Base-by-base conservation (phyloP, 2,797 vertebrate species). In the Buphagus erythrorhynchus region DNA sequence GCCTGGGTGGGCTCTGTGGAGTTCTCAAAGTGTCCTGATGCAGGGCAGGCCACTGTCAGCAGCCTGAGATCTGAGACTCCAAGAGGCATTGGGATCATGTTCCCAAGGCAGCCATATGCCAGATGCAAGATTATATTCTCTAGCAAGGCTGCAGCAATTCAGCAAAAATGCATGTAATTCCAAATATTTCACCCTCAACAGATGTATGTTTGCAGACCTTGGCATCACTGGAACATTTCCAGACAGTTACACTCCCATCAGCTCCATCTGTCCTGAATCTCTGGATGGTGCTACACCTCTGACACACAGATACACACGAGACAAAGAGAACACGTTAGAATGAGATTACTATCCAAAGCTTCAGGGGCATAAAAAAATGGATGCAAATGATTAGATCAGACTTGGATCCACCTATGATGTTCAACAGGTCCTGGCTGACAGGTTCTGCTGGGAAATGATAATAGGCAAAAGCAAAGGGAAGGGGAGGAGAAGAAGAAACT, bases 91-190 rank as follows among this genome's bases (percentile, higher is more conserved):
- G 85, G 83, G 68, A 80, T 93, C 87, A 68, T 5, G 1, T 94
- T 93, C 86, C 82, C 89, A 88, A 88, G 85, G 81, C 29, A 95
- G 61, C 87, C 55, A 59, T 38, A 36, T 73, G 59, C 93, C 90
- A 95, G 82, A 91, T 91, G 81, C 54, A 80, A 91, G 75, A 93
- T 85, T 85, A 92, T 89, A 91, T 89, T 89, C 52, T 74, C 83
- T 31, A 93, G 55, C 76, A 95, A 95, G 86, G 78, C 65, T 81
- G 49, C 82, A 75, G 79, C 69, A 95, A 84, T 90, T 92, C 88
- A 75, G 58, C 11, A 97, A 94, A 95, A 95, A 95, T 92, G 82
- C 66, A 58, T 75, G 82, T 61, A 72, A 97, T 96, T 95, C 82
- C 94, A 95, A 94, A 83, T 78, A 95, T 93, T 90, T 76, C 66